A percentile compares a stretch with the other conserved stretches of the same genome.
Evolutionary conservation across 1,140 invertebrate genomes (phyloP).

Genomic region (Cydia pomonella): DNA sequence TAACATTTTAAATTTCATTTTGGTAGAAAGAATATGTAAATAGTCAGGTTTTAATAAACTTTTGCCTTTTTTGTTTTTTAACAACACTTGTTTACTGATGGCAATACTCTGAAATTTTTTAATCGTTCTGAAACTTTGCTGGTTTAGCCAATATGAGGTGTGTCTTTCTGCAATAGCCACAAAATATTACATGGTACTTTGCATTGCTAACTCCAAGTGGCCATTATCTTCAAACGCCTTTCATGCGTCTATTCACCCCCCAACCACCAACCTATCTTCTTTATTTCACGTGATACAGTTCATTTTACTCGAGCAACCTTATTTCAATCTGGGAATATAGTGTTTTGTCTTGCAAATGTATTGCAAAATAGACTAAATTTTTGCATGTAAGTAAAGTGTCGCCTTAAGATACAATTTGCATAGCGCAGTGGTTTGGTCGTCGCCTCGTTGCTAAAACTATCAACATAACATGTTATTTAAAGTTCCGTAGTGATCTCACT

Average conservation of each 20-base stretch:
- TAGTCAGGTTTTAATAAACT: too few relatives aligned
- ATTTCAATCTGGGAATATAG: background rate
- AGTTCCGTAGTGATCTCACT: background rate
- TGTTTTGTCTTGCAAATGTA: slow-evolving; percentile 5
- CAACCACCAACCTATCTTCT: background rate
- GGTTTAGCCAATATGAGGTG: background rate
- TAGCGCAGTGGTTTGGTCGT: background rate
- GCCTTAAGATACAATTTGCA: background rate
- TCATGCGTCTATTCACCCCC: background rate
- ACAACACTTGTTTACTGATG: too few relatives aligned
- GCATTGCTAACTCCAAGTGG: background rate
- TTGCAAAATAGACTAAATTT: background rate
- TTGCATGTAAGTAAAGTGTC: background rate
- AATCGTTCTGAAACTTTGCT: too few relatives aligned
- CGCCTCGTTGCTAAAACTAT: background rate
- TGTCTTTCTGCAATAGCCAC: background rate
- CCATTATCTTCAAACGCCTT: background rate
- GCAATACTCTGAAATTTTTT: too few relatives aligned
- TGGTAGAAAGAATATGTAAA: too few relatives aligned
- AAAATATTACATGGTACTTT: slow-evolving; percentile 4
- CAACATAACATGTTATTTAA: background rate
- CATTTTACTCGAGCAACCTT: background rate
- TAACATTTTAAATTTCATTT: too few relatives aligned
- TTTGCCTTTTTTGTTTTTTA: too few relatives aligned
- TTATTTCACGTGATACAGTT: background rate